phyloP scores from a whole-genome alignment of 2,888 invertebrate species.

The Eristalis pertinax region DNA sequence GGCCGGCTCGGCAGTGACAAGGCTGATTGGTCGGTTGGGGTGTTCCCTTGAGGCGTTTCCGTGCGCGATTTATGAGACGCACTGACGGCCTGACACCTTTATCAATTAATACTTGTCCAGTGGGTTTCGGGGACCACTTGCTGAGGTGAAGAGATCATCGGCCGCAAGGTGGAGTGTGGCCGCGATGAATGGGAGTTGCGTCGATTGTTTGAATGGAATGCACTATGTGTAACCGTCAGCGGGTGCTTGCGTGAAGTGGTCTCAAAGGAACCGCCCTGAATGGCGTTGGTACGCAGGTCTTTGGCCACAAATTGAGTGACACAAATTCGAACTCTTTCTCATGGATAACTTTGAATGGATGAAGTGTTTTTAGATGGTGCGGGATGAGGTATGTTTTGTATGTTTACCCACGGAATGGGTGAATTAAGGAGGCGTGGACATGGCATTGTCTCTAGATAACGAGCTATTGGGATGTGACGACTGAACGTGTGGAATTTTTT shows the following conservation, averaged over 20 bases:
- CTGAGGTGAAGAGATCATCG: slow-evolving; percentile 22
- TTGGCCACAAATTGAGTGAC: not conserved
- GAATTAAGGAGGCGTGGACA: not conserved
- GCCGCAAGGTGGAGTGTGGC: not conserved
- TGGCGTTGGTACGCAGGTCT: not conserved
- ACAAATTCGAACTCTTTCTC: not conserved
- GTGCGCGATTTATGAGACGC: slow-evolving; percentile 36
- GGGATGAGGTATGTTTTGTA: not conserved
- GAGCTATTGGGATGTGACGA: not conserved
- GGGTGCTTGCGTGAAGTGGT: too few relatives aligned
- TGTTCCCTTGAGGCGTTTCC: not conserved
- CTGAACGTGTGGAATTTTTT: not conserved
- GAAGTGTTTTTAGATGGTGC: not conserved
- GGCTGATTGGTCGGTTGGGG: not conserved
- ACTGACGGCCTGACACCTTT: slow-evolving; percentile 58
- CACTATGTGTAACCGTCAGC: too few relatives aligned
- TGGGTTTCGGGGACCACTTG: slow-evolving; percentile 20
- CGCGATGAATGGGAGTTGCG: not conserved
- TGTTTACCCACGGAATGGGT: not conserved
- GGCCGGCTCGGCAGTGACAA: slow-evolving; percentile 24
- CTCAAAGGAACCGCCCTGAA: not conserved
- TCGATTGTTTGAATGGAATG: not conserved
- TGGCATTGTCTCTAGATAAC: not conserved
- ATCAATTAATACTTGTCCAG: slow-evolving; percentile 58
- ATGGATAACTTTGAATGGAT: not conserved